Evolutionary conservation across 2,797 vertebrate species (phyloP).

Genomic region (Coreius guichenoti): DNA sequence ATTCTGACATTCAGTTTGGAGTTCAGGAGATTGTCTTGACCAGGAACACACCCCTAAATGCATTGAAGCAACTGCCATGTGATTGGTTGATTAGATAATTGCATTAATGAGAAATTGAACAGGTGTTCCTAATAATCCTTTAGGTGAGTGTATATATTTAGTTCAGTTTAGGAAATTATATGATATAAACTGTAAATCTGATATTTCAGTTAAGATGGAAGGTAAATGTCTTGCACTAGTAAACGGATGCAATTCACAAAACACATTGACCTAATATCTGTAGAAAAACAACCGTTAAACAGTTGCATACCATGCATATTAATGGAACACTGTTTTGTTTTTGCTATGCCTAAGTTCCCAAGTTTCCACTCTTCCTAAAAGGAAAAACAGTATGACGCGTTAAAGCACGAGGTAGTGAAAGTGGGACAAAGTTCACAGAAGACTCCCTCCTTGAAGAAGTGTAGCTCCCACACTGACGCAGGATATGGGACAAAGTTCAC

Average conservation of each 20-base stretch:
- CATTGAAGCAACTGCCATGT: too few species aligned
- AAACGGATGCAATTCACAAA: neutral
- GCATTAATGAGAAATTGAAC: too few species aligned
- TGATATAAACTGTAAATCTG: neutral
- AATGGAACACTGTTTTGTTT: constrained; percentile 27
- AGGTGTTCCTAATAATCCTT: too few species aligned
- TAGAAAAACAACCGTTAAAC: constrained; percentile 1
- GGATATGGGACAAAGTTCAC: constrained; percentile 58
- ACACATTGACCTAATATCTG: neutral
- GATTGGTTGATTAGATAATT: too few species aligned
- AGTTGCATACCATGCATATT: neutral
- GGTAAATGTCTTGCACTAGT: neutral
- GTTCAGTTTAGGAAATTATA: neutral
- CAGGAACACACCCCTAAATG: too few species aligned
- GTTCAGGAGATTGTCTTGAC: too few species aligned
- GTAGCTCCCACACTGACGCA: constrained; percentile 3
- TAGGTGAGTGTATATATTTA: too few species aligned
- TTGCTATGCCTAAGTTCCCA: neutral
- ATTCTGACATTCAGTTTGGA: too few species aligned
- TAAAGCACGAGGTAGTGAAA: constrained; percentile 40
- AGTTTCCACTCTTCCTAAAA: constrained; percentile 34
- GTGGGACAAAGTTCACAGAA: constrained; percentile 74
- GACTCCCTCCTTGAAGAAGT: constrained; percentile 33
- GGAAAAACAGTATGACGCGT: constrained; percentile 52
- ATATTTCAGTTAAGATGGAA: too few species aligned